Evolutionary conservation across 2,113 vertebrate genomes (phyloP).

Genomic region (Elephas maximus): DNA sequence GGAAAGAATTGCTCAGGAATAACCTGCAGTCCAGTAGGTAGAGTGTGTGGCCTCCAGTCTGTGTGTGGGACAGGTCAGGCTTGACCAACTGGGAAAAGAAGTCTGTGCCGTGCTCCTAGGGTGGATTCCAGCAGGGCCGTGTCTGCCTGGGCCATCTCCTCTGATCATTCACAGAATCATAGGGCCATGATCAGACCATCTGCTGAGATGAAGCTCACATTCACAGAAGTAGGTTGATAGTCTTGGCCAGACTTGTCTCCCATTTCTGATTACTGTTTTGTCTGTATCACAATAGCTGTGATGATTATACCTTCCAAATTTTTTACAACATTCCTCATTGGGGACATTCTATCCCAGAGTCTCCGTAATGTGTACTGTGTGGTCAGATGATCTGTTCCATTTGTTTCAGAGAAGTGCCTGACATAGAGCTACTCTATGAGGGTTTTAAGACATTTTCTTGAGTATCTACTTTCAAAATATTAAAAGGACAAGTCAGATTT

Average conservation of each 20-base stretch:
- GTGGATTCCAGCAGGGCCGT: neutral
- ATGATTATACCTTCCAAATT: neutral
- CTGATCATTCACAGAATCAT: neutral
- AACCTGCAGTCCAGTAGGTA: neutral
- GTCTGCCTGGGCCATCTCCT: neutral
- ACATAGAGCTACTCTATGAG: neutral
- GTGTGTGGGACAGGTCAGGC: fast-evolving
- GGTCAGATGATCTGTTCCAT: neutral
- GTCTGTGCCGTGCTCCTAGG: neutral
- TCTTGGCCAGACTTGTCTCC: neutral
- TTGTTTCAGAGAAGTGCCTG: neutral
- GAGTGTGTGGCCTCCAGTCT: neutral
- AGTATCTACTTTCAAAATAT: neutral
- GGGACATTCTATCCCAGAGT: neutral
- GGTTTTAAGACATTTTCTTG: neutral
- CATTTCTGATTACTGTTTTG: neutral
- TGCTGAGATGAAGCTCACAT: fast-evolving
- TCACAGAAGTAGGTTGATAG: neutral
- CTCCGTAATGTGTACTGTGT: neutral
- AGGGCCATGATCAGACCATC: neutral
- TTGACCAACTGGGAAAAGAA: neutral
- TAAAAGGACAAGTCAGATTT: neutral
- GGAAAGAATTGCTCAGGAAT: neutral
- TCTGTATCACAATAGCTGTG: neutral
- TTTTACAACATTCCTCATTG: neutral